A percentile compares a stretch with the other conserved stretches of the same genome.
phyloP scores from a whole-genome alignment of 1,140 invertebrate genomes.

The Drosophila rufa region DNA sequence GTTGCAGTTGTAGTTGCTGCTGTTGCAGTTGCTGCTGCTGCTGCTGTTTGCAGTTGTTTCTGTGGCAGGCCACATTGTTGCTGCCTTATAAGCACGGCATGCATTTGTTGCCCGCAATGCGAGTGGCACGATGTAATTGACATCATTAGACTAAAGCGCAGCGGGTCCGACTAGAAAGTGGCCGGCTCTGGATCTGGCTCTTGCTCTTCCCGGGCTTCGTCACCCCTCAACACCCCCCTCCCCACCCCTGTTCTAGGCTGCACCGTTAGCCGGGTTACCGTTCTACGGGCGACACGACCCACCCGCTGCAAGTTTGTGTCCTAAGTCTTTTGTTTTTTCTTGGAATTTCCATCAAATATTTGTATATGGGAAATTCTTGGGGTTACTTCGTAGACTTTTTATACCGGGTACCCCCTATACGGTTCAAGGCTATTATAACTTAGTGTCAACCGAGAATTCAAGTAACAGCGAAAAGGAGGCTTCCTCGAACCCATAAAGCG shows the following conservation, averaged over 20 bases:
- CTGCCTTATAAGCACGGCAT: conserved; percentile 75
- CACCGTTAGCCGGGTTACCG: conserved; percentile 39
- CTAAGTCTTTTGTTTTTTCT: conserved; percentile 30
- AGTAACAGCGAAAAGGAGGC: too few species aligned
- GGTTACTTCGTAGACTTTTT: too few species aligned
- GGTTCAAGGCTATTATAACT: too few species aligned
- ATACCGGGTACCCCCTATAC: too few species aligned
- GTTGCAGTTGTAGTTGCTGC: conserved; percentile 44
- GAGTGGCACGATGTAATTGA: conserved; percentile 81
- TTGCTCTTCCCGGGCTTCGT: conserved; percentile 16
- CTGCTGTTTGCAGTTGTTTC: conserved; percentile 35
- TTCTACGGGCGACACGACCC: conserved; percentile 14
- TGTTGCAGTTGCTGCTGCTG: conserved; percentile 28
- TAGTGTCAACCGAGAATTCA: too few species aligned
- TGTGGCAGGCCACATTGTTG: conserved; percentile 66
- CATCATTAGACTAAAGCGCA: conserved; percentile 82
- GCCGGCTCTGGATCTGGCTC: conserved; percentile 23
- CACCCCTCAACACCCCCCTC: conserved; percentile 30
- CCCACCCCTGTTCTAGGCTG: conserved; percentile 25
- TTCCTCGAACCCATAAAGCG: too few species aligned
- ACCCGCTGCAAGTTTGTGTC: conserved; percentile 38
- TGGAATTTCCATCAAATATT: conserved; percentile 21
- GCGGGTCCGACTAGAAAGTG: conserved; percentile 72
- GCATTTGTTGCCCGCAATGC: conserved; percentile 77
- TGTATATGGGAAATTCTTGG: neutral